Base-by-base conservation (phyloP, 2,888 invertebrate species). In the Euphydryas editha region DNA sequence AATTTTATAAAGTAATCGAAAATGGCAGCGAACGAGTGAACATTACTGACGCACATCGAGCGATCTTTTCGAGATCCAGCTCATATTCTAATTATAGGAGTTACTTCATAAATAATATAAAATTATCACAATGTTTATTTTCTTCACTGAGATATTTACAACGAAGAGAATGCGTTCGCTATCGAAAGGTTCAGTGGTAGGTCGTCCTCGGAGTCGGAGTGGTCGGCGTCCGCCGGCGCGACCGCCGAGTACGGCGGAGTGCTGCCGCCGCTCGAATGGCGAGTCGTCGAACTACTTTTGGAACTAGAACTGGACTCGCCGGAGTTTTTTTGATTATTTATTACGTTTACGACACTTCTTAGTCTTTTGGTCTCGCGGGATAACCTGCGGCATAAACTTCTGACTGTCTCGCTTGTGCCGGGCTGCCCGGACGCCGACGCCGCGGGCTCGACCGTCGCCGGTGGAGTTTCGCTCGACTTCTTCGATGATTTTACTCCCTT, bases 311-410 rank as follows among this genome's bases (percentile, higher is more conserved):
- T 67, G 39, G 60, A 37, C 72, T 71, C 44, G 70, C 21, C 59
- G 21, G 62, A 47, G 3, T 21, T 62, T 18, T 20, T 59, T 56
- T 76, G 76, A 68, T 74, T 75, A 69, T 79, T 80, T 73, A 89
- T 83, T 65, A 88, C 85, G 73, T 81, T 87, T 49, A 91, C 89
- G 67, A 91, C 90, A 79, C 91, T 91, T 75, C 78, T 87, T 83
- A 92, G 87, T 83, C 86, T 86, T 83, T 76, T 88, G 64, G 66
- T 82, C 75, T 85, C 85, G 73, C 83, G 81, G 60, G 72, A 76
- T 47, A 67, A 30, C 20, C 73, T 75, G 70, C 75, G 58, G 54
- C 70, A 63, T 68, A 62, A 70, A 44, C 39, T 65, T 15, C 49
- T 65, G 15, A 67, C 56, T 13, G 62, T 59, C n/a, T 72, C 78